Conservation (phyloP, 2,113 vertebrate species). For the Pseudorasbora parva region DNA sequence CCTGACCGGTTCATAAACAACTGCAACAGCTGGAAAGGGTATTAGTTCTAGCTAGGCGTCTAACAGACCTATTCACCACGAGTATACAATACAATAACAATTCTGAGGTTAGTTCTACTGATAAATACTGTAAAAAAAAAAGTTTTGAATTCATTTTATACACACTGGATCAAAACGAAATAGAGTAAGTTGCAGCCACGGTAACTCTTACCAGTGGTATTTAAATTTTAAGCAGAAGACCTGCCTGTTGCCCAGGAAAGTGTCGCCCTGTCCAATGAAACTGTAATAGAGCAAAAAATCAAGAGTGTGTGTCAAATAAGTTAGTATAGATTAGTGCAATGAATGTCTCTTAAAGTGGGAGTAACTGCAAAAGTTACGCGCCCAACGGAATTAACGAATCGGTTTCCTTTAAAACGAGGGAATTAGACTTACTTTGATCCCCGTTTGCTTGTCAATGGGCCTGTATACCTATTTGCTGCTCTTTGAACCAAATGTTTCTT, state of each 20-base stretch:
- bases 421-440: slow-evolving; percentile 67
- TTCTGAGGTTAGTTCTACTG: neutral
- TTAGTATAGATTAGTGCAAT: neutral
- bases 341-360: slow-evolving; percentile 13
- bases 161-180: neutral
- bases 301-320: neutral
- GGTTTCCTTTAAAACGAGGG: slow-evolving; percentile 3
- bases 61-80: neutral
- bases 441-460: slow-evolving; percentile 51
- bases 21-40: slow-evolving; percentile 49
- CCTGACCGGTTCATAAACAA: slow-evolving; percentile 24
- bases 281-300: slow-evolving; percentile 11
- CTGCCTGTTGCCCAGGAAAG: slow-evolving; percentile 19
- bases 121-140: neutral
- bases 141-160: neutral
- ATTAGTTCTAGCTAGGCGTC: neutral
- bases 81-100: neutral
- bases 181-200: no score
- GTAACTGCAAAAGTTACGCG: slow-evolving; percentile 48
- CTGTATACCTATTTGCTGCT: slow-evolving; percentile 54
- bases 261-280: neutral
- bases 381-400: slow-evolving; percentile 1
- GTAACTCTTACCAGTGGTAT: slow-evolving; percentile 6
- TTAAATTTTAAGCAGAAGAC: neutral
- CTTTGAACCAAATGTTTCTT: slow-evolving; percentile 64